These are phyloP conservation scores for Drosophila oshimai DNA, from an alignment of 1,140 invertebrate genomes.

Conservation along the genomic window DNA sequence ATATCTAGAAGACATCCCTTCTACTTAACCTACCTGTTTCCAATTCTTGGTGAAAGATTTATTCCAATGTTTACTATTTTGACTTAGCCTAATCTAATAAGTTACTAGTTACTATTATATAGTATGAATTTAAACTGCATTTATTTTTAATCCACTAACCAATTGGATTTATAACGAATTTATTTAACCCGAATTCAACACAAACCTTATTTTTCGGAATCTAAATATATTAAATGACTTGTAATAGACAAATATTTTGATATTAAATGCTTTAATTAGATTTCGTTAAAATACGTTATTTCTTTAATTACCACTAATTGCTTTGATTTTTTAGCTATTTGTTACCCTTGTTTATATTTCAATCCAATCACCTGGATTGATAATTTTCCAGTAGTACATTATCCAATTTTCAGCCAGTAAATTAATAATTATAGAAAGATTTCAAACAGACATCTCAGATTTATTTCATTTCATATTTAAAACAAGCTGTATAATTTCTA, in stretches of 20 bases:
- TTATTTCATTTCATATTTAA: conserved; percentile 21
- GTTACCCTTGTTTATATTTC: no score
- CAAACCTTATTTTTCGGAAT: no score
- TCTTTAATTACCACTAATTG: no score
- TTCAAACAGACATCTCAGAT: conserved; percentile 7
- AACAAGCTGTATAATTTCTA: conserved; percentile 30
- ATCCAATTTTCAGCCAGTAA: background rate
- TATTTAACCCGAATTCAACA: no score
- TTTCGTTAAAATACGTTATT: no score
- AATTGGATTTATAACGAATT: background rate
- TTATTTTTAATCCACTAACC: background rate
- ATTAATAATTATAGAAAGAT: background rate
- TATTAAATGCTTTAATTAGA: no score
- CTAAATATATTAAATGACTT: no score
- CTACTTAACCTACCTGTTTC: background rate
- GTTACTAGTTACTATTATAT: conserved; percentile 6
- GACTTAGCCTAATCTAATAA: conserved; percentile 7
- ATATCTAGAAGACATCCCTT: background rate
- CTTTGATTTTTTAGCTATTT: no score
- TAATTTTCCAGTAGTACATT: background rate
- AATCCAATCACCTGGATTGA: no score
- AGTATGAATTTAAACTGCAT: background rate
- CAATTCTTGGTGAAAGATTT: conserved; percentile 17
- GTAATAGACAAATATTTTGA: no score
- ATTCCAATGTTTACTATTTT: background rate